Evolutionary conservation across 1,140 invertebrate genomes (phyloP).

Genomic region (Trichoplusia ni): DNA sequence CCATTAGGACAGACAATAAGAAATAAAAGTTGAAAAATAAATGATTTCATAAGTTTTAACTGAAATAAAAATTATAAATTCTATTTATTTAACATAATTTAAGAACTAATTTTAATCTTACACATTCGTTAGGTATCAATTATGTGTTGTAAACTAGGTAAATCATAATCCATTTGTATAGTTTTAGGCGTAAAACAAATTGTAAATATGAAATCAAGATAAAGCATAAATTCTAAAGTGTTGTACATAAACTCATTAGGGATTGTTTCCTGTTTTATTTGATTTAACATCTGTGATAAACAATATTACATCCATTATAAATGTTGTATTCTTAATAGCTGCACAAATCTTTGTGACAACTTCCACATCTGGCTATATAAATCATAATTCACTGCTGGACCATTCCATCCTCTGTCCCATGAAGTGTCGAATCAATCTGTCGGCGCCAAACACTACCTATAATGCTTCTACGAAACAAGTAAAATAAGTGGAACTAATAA

Average conservation of each 20-base stretch:
- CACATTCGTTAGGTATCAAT: constrained; percentile 6
- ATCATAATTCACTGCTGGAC: no score
- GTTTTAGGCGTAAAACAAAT: constrained; percentile 38
- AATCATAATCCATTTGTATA: constrained; percentile 37
- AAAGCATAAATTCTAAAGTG: constrained; percentile 77
- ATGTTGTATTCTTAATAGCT: constrained; percentile 36
- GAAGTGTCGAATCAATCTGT: no score
- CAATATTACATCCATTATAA: constrained; percentile 43
- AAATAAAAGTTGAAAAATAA: constrained; percentile 35
- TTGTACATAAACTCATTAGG: constrained; percentile 44
- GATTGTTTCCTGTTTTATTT: constrained; percentile 48
- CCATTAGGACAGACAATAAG: constrained; percentile 61
- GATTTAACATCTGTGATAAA: constrained; percentile 61
- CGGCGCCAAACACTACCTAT: no score
- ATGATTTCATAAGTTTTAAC: constrained; percentile 34
- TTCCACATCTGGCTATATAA: no score
- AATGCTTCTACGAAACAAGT: no score
- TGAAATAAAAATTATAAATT: constrained; percentile 11
- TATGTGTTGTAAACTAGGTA: constrained; percentile 29
- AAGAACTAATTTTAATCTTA: constrained; percentile 6
- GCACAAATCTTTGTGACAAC: neutral
- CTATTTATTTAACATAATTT: constrained; percentile 13
- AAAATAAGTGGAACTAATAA: no score
- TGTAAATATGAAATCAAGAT: constrained; percentile 58
- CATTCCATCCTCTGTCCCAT: no score